A percentile compares a stretch with the other conserved stretches of the same genome.
Conservation (phyloP, 2,888 invertebrate species). For the Doris montereyensis region DNA sequence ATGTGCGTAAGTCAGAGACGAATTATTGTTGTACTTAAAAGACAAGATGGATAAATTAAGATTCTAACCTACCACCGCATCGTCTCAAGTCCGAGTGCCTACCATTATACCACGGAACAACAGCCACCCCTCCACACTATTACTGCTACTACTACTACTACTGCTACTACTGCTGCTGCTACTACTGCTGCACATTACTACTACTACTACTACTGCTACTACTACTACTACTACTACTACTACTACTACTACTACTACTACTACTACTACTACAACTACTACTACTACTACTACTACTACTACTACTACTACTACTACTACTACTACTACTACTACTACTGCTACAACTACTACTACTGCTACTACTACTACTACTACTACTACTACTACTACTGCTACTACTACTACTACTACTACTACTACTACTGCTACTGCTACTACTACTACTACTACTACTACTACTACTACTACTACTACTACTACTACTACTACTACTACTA, state of each 20-base stretch:
- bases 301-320: conserved; percentile 29
- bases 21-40: no score
- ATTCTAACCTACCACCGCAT: no score
- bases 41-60: no score
- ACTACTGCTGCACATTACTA: no score
- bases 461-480: background rate
- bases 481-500: conserved; percentile 26
- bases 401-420: conserved; percentile 26
- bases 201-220: conserved; percentile 21
- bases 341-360: no score
- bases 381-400: conserved; percentile 23
- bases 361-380: conserved; percentile 28
- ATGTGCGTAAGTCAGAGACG: no score
- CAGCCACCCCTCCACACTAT: no score
- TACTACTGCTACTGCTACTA: conserved; percentile 13
- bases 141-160: no score
- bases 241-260: conserved; percentile 7
- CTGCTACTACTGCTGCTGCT: no score
- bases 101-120: no score
- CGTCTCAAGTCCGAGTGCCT: no score
- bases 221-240: background rate
- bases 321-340: conserved; percentile 16
- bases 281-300: conserved; percentile 29
- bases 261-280: conserved; percentile 28
- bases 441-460: conserved; percentile 1